These are phyloP conservation scores for Felis catus DNA, from an alignment of 2,113 vertebrate genomes.

Conservation along the genomic window F.catus_Fca126_mat1.0 CM031418.1:141891001-141891500, in stretches of 20 bases:
- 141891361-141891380: too few species aligned
- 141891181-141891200: background rate
- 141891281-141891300: background rate
- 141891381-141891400: rapidly evolving
- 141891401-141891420: too few species aligned
- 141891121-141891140: background rate
- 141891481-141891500: background rate
- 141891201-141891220: background rate
- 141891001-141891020: too few species aligned
- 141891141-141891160: background rate
- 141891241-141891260: background rate
- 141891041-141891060: background rate
- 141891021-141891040: background rate
- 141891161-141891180: background rate
- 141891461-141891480: background rate
- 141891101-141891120: background rate
- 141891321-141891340: background rate
- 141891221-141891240: background rate
- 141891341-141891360: too few species aligned
- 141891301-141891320: background rate
- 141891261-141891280: background rate
- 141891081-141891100: background rate
- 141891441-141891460: background rate
- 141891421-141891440: background rate
- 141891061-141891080: background rate